Evolutionary conservation across 2,113 vertebrate genomes (phyloP), one percentile per base, ranked within the genome.

Genomic region (Peromyscus polionotus): DNA sequence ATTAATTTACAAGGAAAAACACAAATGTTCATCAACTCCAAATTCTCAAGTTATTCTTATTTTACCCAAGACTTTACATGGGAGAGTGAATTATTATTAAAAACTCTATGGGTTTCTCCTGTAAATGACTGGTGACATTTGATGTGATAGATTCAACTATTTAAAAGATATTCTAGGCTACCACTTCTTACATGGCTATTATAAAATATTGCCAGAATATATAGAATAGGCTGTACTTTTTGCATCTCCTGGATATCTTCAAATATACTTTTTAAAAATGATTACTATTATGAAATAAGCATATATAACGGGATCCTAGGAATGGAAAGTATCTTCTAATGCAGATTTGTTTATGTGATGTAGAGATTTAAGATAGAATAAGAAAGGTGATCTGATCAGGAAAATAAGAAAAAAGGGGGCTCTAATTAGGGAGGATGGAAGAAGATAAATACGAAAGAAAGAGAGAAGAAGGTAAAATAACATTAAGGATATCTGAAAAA

Each of bases 1-100:
- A 90, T 83, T 89, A 89, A 89, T 91, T 97, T 94, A 77, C 48
- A 83, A 20, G 90, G n/a, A 94, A 93, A 95, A 92, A 79, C 90
- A 92, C 6, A 84, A 90, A 80, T 77, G 19, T 88, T 92, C 72
- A 75, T 92, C 16, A 79, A 31, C 73, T 28, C 42, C 54, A 51
- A 90, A 81, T 95, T 87, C 65, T 92, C 75, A 92, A n/a, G 45
- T 92, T 94, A 67, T 93, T 76, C 14, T 90, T n/a, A 48, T 88
- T 94, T 90, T 90, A 90, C 5, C 16, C 65, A 84, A 77, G 4
- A 36, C 19, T 88, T 54, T 76, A 45, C 61, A 45, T 33, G 24
- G 36, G 61, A 95, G 39, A 17, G 19, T 91, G 36, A 85, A 80
- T 95, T 96, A 87, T 9, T 51, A 87, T 9, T 51, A 19, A 59